Percentiles rank a stretch among this genome's conserved stretches.
phyloP scores from a whole-genome alignment of 2,797 vertebrate genomes.

The Arremon aurantiirostris region DNA sequence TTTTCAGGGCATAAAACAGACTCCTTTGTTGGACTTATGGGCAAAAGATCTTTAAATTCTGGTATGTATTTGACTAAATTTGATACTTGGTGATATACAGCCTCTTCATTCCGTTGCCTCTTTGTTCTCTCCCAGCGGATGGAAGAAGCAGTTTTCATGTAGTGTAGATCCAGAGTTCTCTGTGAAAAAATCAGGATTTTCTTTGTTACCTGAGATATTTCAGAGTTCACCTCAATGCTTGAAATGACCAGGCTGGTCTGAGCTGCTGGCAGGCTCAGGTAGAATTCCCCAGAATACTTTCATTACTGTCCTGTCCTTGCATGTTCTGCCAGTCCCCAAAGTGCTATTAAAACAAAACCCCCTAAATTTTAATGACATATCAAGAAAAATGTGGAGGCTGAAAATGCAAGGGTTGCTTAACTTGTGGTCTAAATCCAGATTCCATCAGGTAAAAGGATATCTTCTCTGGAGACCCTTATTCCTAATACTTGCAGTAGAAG shows the following conservation, averaged over 20 bases:
- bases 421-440: neutral
- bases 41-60: slow-evolving; percentile 83
- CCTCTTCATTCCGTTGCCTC: slow-evolving; percentile 28
- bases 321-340: neutral
- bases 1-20: slow-evolving; percentile 84
- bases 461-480: neutral
- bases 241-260: neutral
- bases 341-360: neutral
- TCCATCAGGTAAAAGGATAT: neutral
- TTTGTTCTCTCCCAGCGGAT: neutral
- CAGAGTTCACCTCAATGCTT: neutral
- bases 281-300: neutral
- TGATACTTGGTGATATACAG: neutral
- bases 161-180: neutral
- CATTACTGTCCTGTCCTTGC: neutral
- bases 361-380: neutral
- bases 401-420: neutral
- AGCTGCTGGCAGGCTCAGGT: neutral
- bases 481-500: neutral
- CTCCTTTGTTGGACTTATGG: slow-evolving; percentile 85
- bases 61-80: slow-evolving; percentile 77
- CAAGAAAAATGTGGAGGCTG: neutral
- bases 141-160: neutral
- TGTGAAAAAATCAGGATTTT: neutral
- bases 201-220: neutral